A percentile compares a stretch with the other conserved stretches of the same genome.
These are phyloP conservation scores for Drosophila mimetica DNA, from an alignment of 2,888 invertebrate genomes.

Conservation along the genomic window DNA sequence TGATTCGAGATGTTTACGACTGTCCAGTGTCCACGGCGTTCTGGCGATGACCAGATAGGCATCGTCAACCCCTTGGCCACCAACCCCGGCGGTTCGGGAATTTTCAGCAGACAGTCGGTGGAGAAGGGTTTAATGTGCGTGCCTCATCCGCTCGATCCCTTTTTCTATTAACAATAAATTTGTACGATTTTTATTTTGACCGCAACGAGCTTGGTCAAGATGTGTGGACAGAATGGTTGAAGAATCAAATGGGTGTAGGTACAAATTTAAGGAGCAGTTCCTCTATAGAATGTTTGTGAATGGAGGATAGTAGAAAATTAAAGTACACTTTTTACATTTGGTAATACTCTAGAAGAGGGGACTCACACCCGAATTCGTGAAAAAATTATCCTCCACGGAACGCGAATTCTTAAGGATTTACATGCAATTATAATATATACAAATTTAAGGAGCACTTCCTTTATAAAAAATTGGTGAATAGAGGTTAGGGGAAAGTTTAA, in stretches of 20 bases:
- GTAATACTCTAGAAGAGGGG: too few relatives aligned
- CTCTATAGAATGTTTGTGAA: background rate
- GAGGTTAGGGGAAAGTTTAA: too few relatives aligned
- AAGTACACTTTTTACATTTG: too few relatives aligned
- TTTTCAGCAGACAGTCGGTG: conserved; percentile 11
- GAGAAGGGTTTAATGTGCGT: conserved; percentile 45
- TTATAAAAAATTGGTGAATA: too few relatives aligned
- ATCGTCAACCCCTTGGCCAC: conserved; percentile 44
- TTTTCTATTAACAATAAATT: conserved; percentile 83
- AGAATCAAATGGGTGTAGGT: background rate
- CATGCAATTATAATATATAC: too few relatives aligned
- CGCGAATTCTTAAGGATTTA: too few relatives aligned
- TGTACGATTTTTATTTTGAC: conserved; percentile 62
- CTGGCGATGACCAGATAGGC: conserved; percentile 61
- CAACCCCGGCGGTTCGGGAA: conserved; percentile 8
- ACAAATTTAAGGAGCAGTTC: background rate
- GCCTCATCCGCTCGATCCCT: conserved; percentile 62
- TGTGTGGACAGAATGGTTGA: conserved; percentile 20
- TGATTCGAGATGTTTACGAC: conserved; percentile 75
- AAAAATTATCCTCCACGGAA: too few relatives aligned
- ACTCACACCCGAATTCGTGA: too few relatives aligned
- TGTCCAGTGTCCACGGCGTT: conserved; percentile 56
- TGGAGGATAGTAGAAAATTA: too few relatives aligned
- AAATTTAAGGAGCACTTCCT: too few relatives aligned
- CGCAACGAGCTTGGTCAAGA: conserved; percentile 47